Base-by-base conservation (phyloP, 2,888 invertebrate species). In the Apamea sordens region DNA sequence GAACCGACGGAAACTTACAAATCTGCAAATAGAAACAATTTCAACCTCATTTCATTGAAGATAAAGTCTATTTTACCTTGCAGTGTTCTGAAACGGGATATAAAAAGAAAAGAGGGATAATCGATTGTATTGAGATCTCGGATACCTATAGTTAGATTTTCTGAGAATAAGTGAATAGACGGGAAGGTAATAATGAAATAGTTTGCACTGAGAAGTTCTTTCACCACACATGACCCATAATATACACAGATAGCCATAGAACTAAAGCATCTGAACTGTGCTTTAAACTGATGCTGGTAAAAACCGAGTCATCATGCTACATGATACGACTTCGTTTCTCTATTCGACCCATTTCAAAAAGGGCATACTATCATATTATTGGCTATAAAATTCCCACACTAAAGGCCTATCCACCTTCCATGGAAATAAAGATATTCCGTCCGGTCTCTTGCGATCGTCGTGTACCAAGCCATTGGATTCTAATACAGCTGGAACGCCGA, bases 71-170 rank as follows among this genome's bases (percentile, higher is more conserved):
- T 47, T 32, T 80, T 75, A n/a, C 24, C 0, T 0, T 61, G n/a
- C 3, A 8, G 13, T 13, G 0, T 44, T n/a, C 2, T 32, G 3
- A 32, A 56, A 50, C 1, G 1, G 63, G 15, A 63, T 59, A n/a
- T 53, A 56, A 70, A 82, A 76, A 83, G 84, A 90, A 90, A 87
- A 87, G 81, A 83, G 83, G 86, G 86, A 88, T 91, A 90, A 91
- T 92, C 90, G 91, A 92, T 91, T 90, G 89, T 91, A 91, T 91
- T 92, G 91, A 89, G 83, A 87, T 86, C 63, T 86, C 78, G 36
- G 56, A 65, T 73, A 74, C 80, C 71, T 83, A 74, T 76, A 82
- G 77, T 75, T 69, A 53, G 47, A 53, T 36, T 69, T 74, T 76
- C 53, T 28, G 47, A 11, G 11, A 56, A 11, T 71, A 70, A 74